Evolutionary conservation across 2,113 vertebrate genomes (phyloP), one percentile per base, ranked within the genome.

Genomic region (Antechinus stuartii): DNA sequence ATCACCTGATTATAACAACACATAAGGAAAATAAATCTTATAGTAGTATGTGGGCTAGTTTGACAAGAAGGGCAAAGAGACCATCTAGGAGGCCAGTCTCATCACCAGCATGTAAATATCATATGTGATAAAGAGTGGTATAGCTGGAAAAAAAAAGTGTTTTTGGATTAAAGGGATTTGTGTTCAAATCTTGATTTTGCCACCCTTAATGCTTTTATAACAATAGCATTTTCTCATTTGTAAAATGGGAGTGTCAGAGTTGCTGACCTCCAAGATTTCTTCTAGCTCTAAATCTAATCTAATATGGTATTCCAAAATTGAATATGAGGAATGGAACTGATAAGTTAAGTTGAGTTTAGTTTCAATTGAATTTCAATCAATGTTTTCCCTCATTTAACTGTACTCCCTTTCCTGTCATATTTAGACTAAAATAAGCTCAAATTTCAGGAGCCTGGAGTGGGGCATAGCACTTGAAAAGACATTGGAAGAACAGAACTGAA

Each of bases 351-450:
- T 42, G 30, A 92, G 35, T 16, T 49, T 6, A 0, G 24, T 26
- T 47, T 91, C 54, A 9, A 54, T 54, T 61, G 91, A 55, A 53
- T 46, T 89, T 96, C 57, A 52, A 0, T 95, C 76, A 46, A 49
- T 89, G 19, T 91, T 55, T 14, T 91, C 91, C 49, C 50, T 92
- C 22, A 26, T 96, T 95, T 95, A 68, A 55, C 91, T 90, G 92
- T 94, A 5, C 50, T 93, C 52, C 5, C 89, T 92, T 93, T 91
- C 61, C 92, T 91, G 50, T 92, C 90, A 93, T 30, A 12, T 54
- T 91, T 84, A 94, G 94, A 94, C n/a, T 84, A 90, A 98, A 89
- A 93, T 50, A 96, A 95, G 53, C 53, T n/a, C 93, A 14, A 27
- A 84, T 0, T 54, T 89, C 23, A 57, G 35, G 53, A 90, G 89